phyloP scores from a whole-genome alignment of 2,888 invertebrate genomes.

The Microplitis manilae region DNA sequence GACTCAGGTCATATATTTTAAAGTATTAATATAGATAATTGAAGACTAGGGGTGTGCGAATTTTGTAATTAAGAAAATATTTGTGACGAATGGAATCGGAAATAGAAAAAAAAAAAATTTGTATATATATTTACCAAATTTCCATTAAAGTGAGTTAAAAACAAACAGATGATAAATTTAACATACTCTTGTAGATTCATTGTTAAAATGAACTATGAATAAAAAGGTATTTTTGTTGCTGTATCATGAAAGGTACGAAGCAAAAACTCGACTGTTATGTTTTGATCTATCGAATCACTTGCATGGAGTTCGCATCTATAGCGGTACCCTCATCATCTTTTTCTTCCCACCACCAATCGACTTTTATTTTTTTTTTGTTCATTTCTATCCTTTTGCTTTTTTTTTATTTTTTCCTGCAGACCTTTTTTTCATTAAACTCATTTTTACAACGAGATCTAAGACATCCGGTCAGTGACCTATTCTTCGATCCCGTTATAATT shows the following conservation, averaged over 20 bases:
- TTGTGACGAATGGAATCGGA: too few species aligned
- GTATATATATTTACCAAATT: conserved; percentile 34
- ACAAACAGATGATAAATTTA: conserved; percentile 59
- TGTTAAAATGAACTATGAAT: conserved; percentile 57
- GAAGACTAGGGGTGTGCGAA: too few species aligned
- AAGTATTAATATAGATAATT: too few species aligned
- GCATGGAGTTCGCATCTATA: not conserved
- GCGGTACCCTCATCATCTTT: not conserved
- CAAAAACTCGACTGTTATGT: not conserved
- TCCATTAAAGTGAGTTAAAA: conserved; percentile 25
- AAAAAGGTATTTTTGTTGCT: conserved; percentile 32
- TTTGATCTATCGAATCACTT: not conserved
- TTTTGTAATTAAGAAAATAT: too few species aligned
- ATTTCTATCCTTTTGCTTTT: too few species aligned
- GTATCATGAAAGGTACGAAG: conserved; percentile 43
- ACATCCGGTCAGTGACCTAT: too few species aligned
- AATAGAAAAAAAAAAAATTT: not conserved
- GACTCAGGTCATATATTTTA: not conserved
- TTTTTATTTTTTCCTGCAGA: too few species aligned
- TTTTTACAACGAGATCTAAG: too few species aligned
- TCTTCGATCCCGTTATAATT: too few species aligned
- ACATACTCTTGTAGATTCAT: conserved; percentile 63
- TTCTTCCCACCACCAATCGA: not conserved
- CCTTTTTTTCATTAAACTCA: too few species aligned
- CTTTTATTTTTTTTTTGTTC: too few species aligned